Base-by-base conservation (phyloP, 1,140 invertebrate species). In the Drosophila repletoides region DNA sequence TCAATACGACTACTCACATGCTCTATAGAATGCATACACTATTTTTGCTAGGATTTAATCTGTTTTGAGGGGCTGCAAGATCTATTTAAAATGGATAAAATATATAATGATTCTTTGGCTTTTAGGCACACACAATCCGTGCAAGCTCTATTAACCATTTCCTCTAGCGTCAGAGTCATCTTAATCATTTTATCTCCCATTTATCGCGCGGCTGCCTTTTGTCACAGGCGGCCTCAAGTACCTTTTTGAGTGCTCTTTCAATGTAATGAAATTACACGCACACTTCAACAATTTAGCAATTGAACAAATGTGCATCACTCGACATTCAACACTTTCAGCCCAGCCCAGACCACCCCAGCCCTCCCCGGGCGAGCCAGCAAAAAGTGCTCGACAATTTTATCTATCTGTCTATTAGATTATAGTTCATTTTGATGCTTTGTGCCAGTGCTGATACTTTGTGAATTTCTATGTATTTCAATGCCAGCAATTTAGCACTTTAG, bases 201-300 rank as follows among this genome's bases (percentile, higher is more conserved):
- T n/a, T 14, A 48, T 33, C 22, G 45, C 22, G 45, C 55, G 28
- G 36, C 22, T 53, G 64, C 31, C 56, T 67, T 60, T 53, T 46
- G 63, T 51, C 24, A 26, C 19, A 22, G n/a, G n/a, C n/a, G n/a
- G n/a, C n/a, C 17, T 60, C 46, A 38, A 61, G 56, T 45, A 38
- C 12, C 48, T 49, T 21, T 49, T 21, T 55, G 7, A 19, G 9
- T 36, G 26, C 36, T 26, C 15, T 17, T 22, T 9, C 17, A 15
- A 2, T 10, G 79, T 83, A 84, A 84, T 84, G 56, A 60, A 49
- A 84, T 84, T 84, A 84, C 80, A 84, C 80, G 79, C 80, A 84
- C 79, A 84, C 79, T 84, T 84, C 66, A 71, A 19, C 79, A 84
- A 84, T 84, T 84, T 84, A 84, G 48, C 60, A 86, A 84, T 86